Conservation (phyloP, 2,113 vertebrate species). For the Scomber colias region DNA sequence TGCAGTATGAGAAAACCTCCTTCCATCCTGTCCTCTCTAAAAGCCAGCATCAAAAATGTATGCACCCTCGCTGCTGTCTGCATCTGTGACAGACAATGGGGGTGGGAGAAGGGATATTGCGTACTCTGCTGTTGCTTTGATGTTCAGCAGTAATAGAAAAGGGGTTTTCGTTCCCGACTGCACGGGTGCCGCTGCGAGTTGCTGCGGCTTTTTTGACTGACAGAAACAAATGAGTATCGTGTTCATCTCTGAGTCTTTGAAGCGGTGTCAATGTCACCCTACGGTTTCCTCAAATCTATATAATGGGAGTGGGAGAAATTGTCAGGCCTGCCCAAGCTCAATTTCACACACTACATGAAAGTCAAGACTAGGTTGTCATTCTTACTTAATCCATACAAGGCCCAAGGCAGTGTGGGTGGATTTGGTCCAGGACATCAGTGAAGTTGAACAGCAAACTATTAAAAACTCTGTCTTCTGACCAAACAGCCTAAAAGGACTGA, state of each 20-base stretch:
- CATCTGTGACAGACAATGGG: conserved; percentile 44
- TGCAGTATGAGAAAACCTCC: conserved; percentile 49
- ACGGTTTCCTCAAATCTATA: conserved; percentile 49
- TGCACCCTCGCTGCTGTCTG: conserved; percentile 27
- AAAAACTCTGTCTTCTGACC: conserved; percentile 56
- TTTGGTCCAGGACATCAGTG: conserved; percentile 34
- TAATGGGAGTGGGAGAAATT: conserved; percentile 33
- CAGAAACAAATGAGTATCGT: conserved; percentile 81
- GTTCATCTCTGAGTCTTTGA: conserved; percentile 69
- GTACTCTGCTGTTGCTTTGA: conserved; percentile 67
- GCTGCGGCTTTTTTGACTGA: conserved; percentile 72
- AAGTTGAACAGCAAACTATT: conserved; percentile 52
- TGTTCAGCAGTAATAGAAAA: conserved; percentile 64
- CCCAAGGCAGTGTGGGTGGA: conserved; percentile 42
- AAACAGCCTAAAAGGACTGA: conserved; percentile 27
- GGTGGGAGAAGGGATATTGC: conserved; percentile 38
- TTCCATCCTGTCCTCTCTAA: conserved; percentile 30
- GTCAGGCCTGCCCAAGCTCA: conserved; percentile 59
- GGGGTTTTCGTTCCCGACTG: conserved; percentile 30
- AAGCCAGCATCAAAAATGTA: conserved; percentile 32
- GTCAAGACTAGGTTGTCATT: conserved; percentile 62
- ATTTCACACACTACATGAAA: conserved; percentile 72
- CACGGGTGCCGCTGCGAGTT: conserved; percentile 12
- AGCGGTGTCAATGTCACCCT: conserved; percentile 48
- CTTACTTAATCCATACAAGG: conserved; percentile 59